phyloP scores from a whole-genome alignment of 2,888 invertebrate species.

The Eristalis arbustorum region DNA sequence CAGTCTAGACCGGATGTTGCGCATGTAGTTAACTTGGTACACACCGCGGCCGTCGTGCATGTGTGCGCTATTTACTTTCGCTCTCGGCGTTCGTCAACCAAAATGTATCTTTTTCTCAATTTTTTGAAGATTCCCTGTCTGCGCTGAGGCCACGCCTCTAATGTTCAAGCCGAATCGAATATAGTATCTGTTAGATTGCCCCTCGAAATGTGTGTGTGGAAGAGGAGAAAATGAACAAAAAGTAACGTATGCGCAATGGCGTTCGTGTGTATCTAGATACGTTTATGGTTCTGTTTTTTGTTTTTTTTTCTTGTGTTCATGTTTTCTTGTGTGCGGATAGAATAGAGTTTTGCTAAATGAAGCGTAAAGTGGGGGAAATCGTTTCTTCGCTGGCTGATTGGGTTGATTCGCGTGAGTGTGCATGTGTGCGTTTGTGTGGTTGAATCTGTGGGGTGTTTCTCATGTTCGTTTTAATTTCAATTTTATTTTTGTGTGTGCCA shows the following conservation, averaged over 20 bases:
- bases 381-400: slow-evolving; percentile 67
- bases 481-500: slow-evolving; percentile 52
- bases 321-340: slow-evolving; percentile 5
- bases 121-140: slow-evolving; percentile 20
- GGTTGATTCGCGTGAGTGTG: slow-evolving; percentile 35
- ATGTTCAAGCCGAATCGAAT: slow-evolving; percentile 26
- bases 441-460: background rate
- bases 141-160: slow-evolving; percentile 61
- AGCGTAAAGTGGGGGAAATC: slow-evolving; percentile 68
- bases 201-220: slow-evolving; percentile 22
- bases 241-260: slow-evolving; percentile 66
- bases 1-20: slow-evolving; percentile 69
- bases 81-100: slow-evolving; percentile 50
- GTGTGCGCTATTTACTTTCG: slow-evolving; percentile 57
- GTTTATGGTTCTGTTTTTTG: background rate
- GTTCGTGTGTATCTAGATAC: slow-evolving; percentile 31
- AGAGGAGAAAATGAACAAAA: slow-evolving; percentile 25
- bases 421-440: slow-evolving; percentile 5
- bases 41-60: background rate
- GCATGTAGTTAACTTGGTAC: slow-evolving; percentile 35
- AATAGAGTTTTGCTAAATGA: slow-evolving; percentile 47
- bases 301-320: slow-evolving; percentile 9
- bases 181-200: slow-evolving; percentile 7
- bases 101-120: slow-evolving; percentile 40
- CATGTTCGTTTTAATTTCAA: slow-evolving; percentile 35